Evolutionary conservation across 2,113 vertebrate species (phyloP), one percentile per base, ranked within the genome.

Genomic region (Xenotilapia caudafasciata): DNA sequence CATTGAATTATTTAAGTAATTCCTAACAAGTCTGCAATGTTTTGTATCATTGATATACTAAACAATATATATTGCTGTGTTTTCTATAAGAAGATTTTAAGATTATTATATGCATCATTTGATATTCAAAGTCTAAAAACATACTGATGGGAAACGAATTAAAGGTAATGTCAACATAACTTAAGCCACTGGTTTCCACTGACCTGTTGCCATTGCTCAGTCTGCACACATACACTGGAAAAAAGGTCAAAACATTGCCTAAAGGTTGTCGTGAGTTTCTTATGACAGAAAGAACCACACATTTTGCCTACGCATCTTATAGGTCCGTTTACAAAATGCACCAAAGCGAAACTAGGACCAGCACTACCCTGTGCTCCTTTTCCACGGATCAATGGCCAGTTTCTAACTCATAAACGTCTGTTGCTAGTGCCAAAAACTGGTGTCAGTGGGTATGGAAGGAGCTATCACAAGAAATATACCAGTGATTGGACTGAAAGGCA

Each of bases 21-120:
- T 77, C 45, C 45, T 77, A 77, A 77, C 73, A 77, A 77, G 45
- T 81, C 40, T 82, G 5, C 31, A 62, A 53, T 82, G 47, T 91
- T 90, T 89, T 87, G 33, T 80, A 89, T 70, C 53, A 85, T 83
- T 68, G 79, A 86, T 51, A 79, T 49, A 68, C 84, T 70, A 80
- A 86, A 93, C 19, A 28, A 88, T 84, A 40, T 33, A 33, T 33
- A 33, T 77, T 51, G 17, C 45, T 77, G 45, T 77, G 73, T 77
- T 77, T 77, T 77, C 26, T 77, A 77, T 77, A 77, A 77, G 17
- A 77, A 19, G 10, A n/a, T 31, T 77, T 77, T 77, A 49, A 49
- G 45, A 77, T 49, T 77, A 51, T 15, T 23, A 45, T 77, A 77
- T 13, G 26, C 45, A 19, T 77, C 17, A 51, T 77, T 51, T 77